Evolutionary conservation across 1,140 invertebrate genomes (phyloP).

Genomic region (Trichomalopsis sarcophagae): DNA sequence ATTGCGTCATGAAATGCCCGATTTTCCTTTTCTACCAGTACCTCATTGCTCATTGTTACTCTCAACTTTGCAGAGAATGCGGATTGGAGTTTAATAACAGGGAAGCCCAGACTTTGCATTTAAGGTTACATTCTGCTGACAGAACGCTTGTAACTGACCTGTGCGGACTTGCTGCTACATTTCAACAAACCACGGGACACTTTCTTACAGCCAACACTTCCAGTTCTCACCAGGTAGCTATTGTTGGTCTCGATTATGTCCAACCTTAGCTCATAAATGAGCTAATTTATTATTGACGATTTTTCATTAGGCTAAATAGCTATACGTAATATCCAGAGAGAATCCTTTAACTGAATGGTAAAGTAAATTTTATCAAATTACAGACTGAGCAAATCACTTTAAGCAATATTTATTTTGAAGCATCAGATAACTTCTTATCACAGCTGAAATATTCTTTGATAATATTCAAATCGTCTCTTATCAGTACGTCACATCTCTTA

Average conservation of each 20-base stretch:
- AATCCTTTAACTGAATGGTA: not conserved
- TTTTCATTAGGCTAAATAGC: not conserved
- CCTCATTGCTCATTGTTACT: not conserved
- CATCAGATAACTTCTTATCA: not conserved
- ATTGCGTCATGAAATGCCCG: not conserved
- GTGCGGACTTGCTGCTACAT: constrained; percentile 86
- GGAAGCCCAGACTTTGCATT: constrained; percentile 86
- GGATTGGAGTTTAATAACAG: constrained; percentile 80
- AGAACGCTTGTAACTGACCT: constrained; percentile 89
- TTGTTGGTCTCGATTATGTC: not conserved
- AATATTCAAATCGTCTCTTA: not conserved
- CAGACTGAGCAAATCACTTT: not conserved
- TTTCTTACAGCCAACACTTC: constrained; percentile 77
- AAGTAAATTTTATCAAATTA: not conserved
- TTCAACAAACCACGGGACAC: constrained; percentile 80
- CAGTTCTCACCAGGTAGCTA: constrained; percentile 74
- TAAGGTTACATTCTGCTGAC: constrained; percentile 87
- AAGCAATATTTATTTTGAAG: not conserved
- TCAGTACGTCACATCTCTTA: not conserved
- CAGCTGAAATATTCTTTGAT: not conserved
- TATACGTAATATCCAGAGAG: not conserved
- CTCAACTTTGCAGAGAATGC: constrained; percentile 75
- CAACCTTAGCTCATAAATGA: not conserved
- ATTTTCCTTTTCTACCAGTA: not conserved
- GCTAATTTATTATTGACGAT: not conserved